phyloP scores from a whole-genome alignment of 2,797 vertebrate species.

The Acropternis orthonyx region DNA sequence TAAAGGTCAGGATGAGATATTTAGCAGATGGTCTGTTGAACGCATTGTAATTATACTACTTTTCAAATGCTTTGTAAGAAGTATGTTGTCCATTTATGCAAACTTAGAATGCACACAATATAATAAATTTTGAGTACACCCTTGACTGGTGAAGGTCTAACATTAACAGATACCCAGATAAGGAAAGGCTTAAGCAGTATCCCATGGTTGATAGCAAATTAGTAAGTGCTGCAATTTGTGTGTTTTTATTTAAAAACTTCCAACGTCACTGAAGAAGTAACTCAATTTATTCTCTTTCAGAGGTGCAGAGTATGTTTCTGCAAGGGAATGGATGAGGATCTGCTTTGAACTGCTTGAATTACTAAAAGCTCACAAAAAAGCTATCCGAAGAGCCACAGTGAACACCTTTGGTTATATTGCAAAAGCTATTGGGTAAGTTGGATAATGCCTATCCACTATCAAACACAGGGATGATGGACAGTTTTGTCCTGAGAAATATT shows the following conservation, averaged over 20 bases:
- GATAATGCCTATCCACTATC: background rate
- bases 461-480: background rate
- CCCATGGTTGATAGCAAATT: background rate
- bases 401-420: conserved; percentile 99
- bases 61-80: background rate
- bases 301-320: conserved; percentile 97
- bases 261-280: background rate
- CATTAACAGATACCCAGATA: background rate
- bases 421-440: conserved; percentile 95
- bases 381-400: conserved; percentile 96
- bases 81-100: background rate
- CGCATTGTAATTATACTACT: background rate
- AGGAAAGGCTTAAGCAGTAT: background rate
- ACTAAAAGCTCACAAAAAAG: conserved; percentile 98
- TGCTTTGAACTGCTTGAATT: conserved; percentile 97
- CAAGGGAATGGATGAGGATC: conserved; percentile 99
- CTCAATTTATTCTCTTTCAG: conserved; percentile 66
- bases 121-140: too few relatives aligned
- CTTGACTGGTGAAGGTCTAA: background rate
- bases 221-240: background rate
- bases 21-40: background rate
- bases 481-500: background rate
- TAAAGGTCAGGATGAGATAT: background rate
- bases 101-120: background rate
- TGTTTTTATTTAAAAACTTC: background rate